phyloP scores from a whole-genome alignment of 2,797 vertebrate species.

The Schizopygopsis malacanthus region DNA sequence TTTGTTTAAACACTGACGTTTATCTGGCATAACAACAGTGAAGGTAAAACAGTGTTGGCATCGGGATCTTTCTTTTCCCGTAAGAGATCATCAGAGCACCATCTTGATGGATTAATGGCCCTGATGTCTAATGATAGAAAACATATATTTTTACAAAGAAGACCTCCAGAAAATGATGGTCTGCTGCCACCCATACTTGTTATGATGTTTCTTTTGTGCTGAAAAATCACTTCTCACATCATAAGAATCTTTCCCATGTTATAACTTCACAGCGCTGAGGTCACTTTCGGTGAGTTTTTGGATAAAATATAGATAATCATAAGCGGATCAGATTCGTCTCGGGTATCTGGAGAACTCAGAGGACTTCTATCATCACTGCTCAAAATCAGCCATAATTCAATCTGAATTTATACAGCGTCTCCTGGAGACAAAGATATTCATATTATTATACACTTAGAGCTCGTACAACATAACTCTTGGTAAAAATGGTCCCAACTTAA shows the following conservation, averaged over 20 bases:
- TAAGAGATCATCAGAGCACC: slow-evolving; percentile 46
- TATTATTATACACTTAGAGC: too few relatives aligned
- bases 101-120: slow-evolving; percentile 68
- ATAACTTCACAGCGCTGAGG: slow-evolving; percentile 43
- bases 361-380: neutral
- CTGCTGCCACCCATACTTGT: slow-evolving; percentile 62
- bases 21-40: slow-evolving; percentile 44
- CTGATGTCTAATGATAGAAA: slow-evolving; percentile 43
- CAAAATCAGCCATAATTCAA: neutral
- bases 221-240: slow-evolving; percentile 60
- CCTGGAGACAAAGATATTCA: neutral
- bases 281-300: slow-evolving; percentile 50
- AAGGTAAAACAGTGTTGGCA: slow-evolving; percentile 58
- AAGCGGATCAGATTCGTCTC: slow-evolving; percentile 51
- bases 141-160: slow-evolving; percentile 54
- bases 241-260: slow-evolving; percentile 60
- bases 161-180: slow-evolving; percentile 67
- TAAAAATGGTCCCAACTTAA: too few relatives aligned
- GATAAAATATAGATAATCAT: slow-evolving; percentile 56
- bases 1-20: slow-evolving; percentile 12
- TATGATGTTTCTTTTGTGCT: slow-evolving; percentile 45
- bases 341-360: slow-evolving; percentile 52
- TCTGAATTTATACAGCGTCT: neutral
- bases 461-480: too few relatives aligned
- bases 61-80: slow-evolving; percentile 54